Evolutionary conservation across 2,797 vertebrate species (phyloP).

Genomic region (Gymnothorax reevesii): DNA sequence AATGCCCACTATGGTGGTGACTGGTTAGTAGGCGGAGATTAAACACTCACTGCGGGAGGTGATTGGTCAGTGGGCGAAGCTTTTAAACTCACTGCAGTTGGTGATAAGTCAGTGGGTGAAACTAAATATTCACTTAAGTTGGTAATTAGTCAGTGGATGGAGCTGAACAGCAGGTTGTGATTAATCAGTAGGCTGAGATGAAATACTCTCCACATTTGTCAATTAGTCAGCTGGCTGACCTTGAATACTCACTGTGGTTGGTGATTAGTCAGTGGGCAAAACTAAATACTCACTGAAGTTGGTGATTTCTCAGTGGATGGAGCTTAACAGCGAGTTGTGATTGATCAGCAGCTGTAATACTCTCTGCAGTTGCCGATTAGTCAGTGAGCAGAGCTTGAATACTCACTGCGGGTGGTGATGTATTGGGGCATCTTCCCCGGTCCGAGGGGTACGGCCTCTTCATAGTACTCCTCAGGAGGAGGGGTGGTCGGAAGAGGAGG

Average conservation of each 20-base stretch:
- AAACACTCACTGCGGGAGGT: neutral
- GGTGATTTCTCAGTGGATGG: too few species aligned
- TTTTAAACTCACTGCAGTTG: conserved; percentile 58
- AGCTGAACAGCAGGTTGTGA: neutral
- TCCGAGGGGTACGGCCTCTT: conserved; percentile 91
- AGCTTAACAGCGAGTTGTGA: neutral
- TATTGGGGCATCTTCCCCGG: conserved; percentile 89
- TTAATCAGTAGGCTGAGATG: neutral
- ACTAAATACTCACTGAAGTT: too few species aligned
- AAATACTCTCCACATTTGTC: neutral
- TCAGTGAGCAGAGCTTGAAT: neutral
- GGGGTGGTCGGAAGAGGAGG: conserved; percentile 89
- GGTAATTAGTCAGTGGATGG: neutral
- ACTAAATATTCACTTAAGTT: neutral
- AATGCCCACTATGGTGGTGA: too few species aligned
- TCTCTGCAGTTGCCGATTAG: neutral
- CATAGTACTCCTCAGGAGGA: conserved; percentile 95
- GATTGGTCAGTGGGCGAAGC: neutral
- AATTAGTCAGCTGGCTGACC: too few species aligned
- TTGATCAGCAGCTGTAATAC: neutral
- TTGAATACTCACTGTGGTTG: neutral
- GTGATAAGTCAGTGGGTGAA: neutral
- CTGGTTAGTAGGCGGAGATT: neutral
- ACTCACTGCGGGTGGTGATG: conserved; percentile 71
- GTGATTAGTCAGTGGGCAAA: neutral